Base-by-base conservation (phyloP, 2,888 invertebrate genomes). In the Trichogramma dendrolimi region DNA sequence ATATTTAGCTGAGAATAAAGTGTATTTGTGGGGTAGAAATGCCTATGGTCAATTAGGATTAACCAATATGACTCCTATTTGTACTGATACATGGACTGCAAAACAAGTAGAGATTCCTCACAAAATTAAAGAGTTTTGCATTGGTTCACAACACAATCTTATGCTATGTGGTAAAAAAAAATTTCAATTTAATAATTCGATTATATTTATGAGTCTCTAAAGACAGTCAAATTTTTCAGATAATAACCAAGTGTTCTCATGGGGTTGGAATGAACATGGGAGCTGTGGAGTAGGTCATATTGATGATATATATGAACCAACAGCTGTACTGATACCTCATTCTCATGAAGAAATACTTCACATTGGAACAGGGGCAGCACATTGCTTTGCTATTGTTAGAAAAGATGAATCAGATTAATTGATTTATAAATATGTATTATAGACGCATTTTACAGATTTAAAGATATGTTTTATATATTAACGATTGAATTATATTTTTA, bases 181-280 rank as follows among this genome's bases (percentile, higher is more conserved):
- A 27, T 27, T 27, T 27, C 3, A 27, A 27, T 2, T 27, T 27
- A 27, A 52, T 11, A 48, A 56, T 52, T 52, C 1, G 48, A 48
- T 52, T 55, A 53, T 4, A 57, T 8, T 50, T 39, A 10, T 50
- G 43, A 46, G 38, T 11, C 10, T 10, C 4, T 38, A 46, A 53
- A 52, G 14, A 57, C 46, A 11, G 3, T 55, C 6, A 11, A 4
- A 53, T 44, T 50, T 72, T 72, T 83, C 85, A 70, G 84, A 82
- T 65, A 84, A 86, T 61, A 87, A 87, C 43, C 82, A 83, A 55
- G 75, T 92, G 5, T 87, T 86, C 73, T 85, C 88, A 27, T 94
- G 93, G 92, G 93, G 93, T 1, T 94, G 93, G 93, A 93, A 94
- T 79, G 93, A 94, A 73, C 93, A 93, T 80, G 90, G 90, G 47